Percentiles rank a stretch among this genome's conserved stretches.
Conservation (phyloP, 1,140 invertebrate genomes). For the Euura saliciscinereae region DNA sequence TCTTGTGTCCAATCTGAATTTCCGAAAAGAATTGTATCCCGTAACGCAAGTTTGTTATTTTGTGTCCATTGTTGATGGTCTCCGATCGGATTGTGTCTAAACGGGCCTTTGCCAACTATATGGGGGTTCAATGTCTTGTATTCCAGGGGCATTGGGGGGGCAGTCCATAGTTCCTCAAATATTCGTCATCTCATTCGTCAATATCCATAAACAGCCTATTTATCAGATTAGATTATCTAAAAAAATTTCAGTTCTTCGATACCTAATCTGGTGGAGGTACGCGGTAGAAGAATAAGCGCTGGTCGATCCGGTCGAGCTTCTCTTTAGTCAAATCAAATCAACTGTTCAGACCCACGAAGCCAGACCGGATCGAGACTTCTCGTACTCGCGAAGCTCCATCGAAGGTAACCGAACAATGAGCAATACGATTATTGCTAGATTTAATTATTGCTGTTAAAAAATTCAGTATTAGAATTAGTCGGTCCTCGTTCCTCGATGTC, state of each 20-base stretch:
- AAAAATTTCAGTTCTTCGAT: too few species aligned
- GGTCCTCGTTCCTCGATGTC: not conserved
- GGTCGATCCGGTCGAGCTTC: too few species aligned
- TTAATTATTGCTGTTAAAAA: conserved; percentile 23
- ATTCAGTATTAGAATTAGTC: not conserved
- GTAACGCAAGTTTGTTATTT: too few species aligned
- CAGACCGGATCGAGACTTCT: not conserved
- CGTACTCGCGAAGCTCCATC: not conserved
- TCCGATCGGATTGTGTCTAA: too few species aligned
- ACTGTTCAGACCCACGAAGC: not conserved
- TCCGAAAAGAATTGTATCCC: not conserved
- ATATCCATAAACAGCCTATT: not conserved
- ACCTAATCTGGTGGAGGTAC: not conserved
- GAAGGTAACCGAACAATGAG: not conserved
- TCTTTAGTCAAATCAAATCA: too few species aligned
- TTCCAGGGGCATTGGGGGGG: not conserved
- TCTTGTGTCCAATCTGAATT: not conserved
- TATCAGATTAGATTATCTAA: not conserved
- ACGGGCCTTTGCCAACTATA: not conserved
- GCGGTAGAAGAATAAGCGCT: not conserved
- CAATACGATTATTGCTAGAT: conserved; percentile 8
- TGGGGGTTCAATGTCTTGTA: not conserved
- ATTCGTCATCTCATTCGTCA: not conserved
- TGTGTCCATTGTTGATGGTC: too few species aligned
- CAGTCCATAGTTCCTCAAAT: not conserved